phyloP scores from a whole-genome alignment of 2,888 invertebrate species.

The Pristionchus japonicus region DNA sequence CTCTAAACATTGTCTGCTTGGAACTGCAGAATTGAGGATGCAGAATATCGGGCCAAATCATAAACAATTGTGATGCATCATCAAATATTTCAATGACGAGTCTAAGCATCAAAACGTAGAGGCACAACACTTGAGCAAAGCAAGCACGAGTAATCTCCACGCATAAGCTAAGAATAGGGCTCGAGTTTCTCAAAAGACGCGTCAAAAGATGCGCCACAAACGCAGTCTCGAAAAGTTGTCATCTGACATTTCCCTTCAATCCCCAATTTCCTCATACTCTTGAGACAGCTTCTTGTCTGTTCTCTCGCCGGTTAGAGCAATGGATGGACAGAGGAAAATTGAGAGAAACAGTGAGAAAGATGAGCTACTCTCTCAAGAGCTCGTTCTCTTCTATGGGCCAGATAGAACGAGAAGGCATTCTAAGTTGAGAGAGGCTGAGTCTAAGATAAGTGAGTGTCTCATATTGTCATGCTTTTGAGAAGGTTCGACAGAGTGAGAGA shows the following conservation, averaged over 20 bases:
- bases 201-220: too few relatives aligned
- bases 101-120: too few relatives aligned
- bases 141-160: too few relatives aligned
- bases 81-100: too few relatives aligned
- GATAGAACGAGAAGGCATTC: background rate
- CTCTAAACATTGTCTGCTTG: too few relatives aligned
- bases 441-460: background rate
- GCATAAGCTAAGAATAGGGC: background rate
- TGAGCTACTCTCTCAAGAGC: background rate
- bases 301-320: background rate
- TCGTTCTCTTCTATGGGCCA: background rate
- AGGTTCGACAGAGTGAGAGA: background rate
- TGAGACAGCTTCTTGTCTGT: background rate
- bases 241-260: constrained; percentile 1
- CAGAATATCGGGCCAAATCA: too few relatives aligned
- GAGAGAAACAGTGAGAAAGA: background rate
- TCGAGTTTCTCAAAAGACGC: background rate
- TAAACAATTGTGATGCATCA: too few relatives aligned
- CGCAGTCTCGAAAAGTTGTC: background rate
- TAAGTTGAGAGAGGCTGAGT: background rate
- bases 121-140: too few relatives aligned
- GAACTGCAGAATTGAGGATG: too few relatives aligned
- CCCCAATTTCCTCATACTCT: background rate
- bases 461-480: background rate
- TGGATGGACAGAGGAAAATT: background rate